A percentile compares a stretch with the other conserved stretches of the same genome.
phyloP scores from a whole-genome alignment of 2,888 invertebrate species.

The Lottia scabra region DNA sequence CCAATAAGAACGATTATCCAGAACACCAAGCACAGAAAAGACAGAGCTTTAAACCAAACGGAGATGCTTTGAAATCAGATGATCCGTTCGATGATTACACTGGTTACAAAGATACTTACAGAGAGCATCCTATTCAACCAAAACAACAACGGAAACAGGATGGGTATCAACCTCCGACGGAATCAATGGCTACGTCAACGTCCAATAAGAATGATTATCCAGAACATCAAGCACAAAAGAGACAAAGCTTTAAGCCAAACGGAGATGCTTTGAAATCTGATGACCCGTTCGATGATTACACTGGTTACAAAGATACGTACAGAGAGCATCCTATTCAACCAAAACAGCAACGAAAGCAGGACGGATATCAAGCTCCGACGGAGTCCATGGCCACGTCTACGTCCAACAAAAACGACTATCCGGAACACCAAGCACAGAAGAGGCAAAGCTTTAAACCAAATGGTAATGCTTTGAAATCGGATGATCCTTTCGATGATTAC shows the following conservation, averaged over 20 bases:
- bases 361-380: slow-evolving; percentile 27
- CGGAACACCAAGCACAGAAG: slow-evolving; percentile 18
- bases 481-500: neutral
- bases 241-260: neutral
- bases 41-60: slow-evolving; percentile 45
- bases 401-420: slow-evolving; percentile 35
- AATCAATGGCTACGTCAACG: slow-evolving; percentile 46
- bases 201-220: slow-evolving; percentile 45
- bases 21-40: neutral
- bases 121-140: neutral
- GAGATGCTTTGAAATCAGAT: slow-evolving; percentile 21
- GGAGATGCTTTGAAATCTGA: slow-evolving; percentile 4
- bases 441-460: slow-evolving; percentile 35
- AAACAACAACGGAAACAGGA: slow-evolving; percentile 39
- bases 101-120: neutral
- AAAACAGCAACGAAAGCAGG: neutral
- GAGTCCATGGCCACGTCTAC: slow-evolving; percentile 51
- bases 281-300: slow-evolving; percentile 2
- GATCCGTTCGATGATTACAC: neutral
- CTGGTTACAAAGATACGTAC: slow-evolving; percentile 48
- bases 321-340: slow-evolving; percentile 8
- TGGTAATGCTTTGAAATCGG: neutral
- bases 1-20: slow-evolving; percentile 17
- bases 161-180: slow-evolving; percentile 44
- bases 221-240: slow-evolving; percentile 24